Conservation (phyloP, 2,888 invertebrate species). For the Hydraecia micacea region DNA sequence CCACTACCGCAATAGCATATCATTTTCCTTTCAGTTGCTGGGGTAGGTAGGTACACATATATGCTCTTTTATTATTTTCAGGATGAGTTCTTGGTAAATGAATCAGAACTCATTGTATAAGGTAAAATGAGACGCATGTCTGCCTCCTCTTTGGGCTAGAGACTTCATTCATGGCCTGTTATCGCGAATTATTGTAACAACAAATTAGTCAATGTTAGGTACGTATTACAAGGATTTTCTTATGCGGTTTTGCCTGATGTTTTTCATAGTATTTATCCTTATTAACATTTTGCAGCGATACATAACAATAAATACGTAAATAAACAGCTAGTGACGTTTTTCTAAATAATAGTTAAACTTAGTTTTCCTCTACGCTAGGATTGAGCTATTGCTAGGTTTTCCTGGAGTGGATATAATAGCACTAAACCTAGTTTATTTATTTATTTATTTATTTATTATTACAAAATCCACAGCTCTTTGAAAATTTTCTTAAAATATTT, state of each 20-base stretch:
- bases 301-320: constrained; percentile 50
- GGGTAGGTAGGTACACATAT: constrained; percentile 8
- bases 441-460: no score
- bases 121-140: constrained; percentile 52
- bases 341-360: constrained; percentile 37
- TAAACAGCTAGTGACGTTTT: constrained; percentile 56
- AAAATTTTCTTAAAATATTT: no score
- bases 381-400: constrained; percentile 21
- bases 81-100: constrained; percentile 51
- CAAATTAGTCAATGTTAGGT: constrained; percentile 67
- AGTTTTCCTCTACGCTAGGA: constrained; percentile 19
- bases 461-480: no score
- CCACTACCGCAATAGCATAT: constrained; percentile 52
- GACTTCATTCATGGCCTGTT: constrained; percentile 66
- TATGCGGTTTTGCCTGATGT: constrained; percentile 63
- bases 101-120: constrained; percentile 56
- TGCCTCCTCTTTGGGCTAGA: constrained; percentile 23
- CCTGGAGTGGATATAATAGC: background rate
- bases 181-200: constrained; percentile 62
- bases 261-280: constrained; percentile 65
- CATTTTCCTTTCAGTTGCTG: constrained; percentile 47
- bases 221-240: constrained; percentile 58
- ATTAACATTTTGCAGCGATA: constrained; percentile 33
- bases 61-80: constrained; percentile 39
- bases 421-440: background rate